Conservation (phyloP, 2,113 vertebrate genomes). For the Desmodus rotundus region DNA sequence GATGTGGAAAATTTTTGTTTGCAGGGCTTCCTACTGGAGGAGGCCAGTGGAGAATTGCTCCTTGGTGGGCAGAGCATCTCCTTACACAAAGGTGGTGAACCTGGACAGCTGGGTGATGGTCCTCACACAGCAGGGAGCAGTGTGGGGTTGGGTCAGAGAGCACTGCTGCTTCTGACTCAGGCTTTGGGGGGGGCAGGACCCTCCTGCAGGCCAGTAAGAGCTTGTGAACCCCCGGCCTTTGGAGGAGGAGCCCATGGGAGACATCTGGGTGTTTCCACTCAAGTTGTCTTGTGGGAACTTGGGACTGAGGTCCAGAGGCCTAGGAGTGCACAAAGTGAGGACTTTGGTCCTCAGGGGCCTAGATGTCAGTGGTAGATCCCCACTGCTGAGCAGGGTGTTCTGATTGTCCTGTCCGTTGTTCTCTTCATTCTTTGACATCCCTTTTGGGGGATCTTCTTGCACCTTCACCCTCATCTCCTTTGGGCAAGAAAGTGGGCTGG, state of each 20-base stretch:
- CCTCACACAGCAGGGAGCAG: conserved; percentile 80
- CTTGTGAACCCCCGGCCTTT: rapidly evolving
- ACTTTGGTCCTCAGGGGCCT: background rate
- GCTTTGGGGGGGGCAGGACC: background rate
- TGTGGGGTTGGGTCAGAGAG: conserved; percentile 83
- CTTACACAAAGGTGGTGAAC: conserved; percentile 74
- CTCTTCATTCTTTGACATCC: background rate
- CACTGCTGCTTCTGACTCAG: conserved; percentile 70
- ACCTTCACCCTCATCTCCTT: background rate
- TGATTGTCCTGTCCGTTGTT: background rate
- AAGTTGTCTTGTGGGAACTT: background rate
- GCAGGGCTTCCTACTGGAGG: too few relatives aligned
- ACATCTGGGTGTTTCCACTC: too few relatives aligned
- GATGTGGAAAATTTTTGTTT: rapidly evolving
- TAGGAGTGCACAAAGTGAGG: rapidly evolving
- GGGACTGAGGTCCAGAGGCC: too few relatives aligned
- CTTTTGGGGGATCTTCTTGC: background rate
- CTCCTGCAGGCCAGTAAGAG: too few relatives aligned
- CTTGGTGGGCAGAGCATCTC: too few relatives aligned
- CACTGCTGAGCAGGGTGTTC: rapidly evolving
- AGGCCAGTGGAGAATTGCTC: too few relatives aligned
- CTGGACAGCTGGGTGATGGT: conserved; percentile 72
- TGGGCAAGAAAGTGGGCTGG: background rate
- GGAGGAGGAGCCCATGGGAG: rapidly evolving
- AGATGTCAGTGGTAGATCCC: rapidly evolving